phyloP scores from a whole-genome alignment of 1,140 invertebrate genomes.

The Chironomus striatipennis region DNA sequence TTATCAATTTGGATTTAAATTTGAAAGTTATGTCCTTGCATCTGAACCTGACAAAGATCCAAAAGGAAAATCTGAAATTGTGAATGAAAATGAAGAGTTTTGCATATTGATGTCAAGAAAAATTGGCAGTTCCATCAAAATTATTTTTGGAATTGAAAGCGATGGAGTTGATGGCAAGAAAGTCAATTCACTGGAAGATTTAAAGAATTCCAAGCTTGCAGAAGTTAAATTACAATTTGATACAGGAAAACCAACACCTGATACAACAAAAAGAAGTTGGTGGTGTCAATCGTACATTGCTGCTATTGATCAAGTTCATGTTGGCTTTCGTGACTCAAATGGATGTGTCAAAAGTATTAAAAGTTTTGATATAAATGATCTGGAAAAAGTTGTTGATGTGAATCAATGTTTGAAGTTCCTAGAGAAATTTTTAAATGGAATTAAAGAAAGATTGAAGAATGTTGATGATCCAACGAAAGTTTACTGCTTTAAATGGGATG shows the following conservation, averaged over 20 bases:
- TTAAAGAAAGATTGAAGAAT: neutral
- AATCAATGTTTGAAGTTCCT: constrained; percentile 28
- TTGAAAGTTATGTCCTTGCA: constrained; percentile 67
- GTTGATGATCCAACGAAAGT: neutral
- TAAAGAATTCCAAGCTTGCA: constrained; percentile 44
- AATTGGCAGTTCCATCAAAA: constrained; percentile 41
- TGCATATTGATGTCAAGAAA: constrained; percentile 45
- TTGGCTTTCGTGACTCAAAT: constrained; percentile 53
- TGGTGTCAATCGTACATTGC: constrained; percentile 65
- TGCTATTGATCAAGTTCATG: constrained; percentile 50
- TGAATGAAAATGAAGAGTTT: constrained; percentile 57
- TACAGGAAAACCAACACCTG: constrained; percentile 38
- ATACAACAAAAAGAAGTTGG: constrained; percentile 46
- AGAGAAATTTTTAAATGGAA: neutral
- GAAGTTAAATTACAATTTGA: constrained; percentile 52
- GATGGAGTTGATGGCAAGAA: constrained; percentile 45
- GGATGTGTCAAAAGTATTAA: constrained; percentile 55
- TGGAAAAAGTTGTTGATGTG: constrained; percentile 38
- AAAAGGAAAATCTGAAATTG: constrained; percentile 35
- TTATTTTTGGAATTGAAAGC: constrained; percentile 56
- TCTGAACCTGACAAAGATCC: constrained; percentile 36
- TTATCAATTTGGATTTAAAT: constrained; percentile 66
- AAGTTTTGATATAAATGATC: too few relatives aligned
- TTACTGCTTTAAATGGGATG: neutral
- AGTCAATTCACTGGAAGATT: constrained; percentile 31